Percentiles rank a stretch among this genome's conserved stretches.
Evolutionary conservation across 2,113 vertebrate species (phyloP).

Genomic region (Sinosuthora webbiana): DNA sequence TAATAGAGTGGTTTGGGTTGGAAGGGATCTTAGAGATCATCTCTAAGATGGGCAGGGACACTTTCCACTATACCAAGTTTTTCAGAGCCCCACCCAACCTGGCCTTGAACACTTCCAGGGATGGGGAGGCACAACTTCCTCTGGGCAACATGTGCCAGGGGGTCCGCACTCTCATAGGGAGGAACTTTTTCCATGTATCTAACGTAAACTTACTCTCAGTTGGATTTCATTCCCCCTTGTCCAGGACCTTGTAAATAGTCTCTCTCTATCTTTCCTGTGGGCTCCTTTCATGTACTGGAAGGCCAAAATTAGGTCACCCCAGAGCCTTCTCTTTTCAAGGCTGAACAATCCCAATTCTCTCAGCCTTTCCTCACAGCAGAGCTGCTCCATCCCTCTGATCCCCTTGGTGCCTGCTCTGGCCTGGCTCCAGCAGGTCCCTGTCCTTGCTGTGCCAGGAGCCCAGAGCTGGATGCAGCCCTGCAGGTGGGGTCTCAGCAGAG

Average conservation of each 20-base stretch:
- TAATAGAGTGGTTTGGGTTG: neutral
- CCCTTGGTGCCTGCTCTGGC: neutral
- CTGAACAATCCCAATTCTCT: neutral
- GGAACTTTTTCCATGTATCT: neutral
- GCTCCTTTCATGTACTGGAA: fast-evolving
- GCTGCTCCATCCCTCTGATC: neutral
- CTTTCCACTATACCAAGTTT: fast-evolving
- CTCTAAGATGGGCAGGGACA: neutral
- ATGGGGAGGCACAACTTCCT: fast-evolving
- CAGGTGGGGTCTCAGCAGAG: neutral
- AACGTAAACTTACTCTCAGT: fast-evolving
- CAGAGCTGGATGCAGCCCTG: neutral
- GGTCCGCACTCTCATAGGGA: fast-evolving
- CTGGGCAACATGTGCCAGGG: fast-evolving
- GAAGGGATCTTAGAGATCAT: neutral
- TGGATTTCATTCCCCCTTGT: neutral
- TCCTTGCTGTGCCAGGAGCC: neutral
- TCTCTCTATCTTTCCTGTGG: neutral
- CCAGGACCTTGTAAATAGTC: fast-evolving
- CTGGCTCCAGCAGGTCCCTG: neutral
- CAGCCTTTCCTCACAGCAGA: neutral
- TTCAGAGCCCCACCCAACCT: neutral
- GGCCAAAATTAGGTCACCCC: fast-evolving
- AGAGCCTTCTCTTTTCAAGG: fast-evolving
- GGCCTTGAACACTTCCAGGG: neutral